Conservation (phyloP, 2,113 vertebrate species). For the Vulpes lagopus region DNA sequence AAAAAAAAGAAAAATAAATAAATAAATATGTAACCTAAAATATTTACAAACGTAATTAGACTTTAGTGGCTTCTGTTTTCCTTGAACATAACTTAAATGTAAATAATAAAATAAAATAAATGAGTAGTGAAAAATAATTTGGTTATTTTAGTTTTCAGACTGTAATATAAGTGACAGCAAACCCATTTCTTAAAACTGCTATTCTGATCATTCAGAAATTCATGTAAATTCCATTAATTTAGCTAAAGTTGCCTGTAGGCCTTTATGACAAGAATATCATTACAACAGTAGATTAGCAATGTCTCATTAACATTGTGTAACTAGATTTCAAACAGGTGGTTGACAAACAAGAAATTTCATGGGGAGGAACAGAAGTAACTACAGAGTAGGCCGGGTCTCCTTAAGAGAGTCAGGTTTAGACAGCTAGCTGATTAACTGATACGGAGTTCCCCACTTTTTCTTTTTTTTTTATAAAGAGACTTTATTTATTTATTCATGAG, state of each 20-base stretch:
- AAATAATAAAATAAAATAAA: neutral
- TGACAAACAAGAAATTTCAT: slow-evolving; percentile 34
- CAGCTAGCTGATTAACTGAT: neutral
- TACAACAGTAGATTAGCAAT: neutral
- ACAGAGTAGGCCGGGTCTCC: neutral
- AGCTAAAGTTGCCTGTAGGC: neutral
- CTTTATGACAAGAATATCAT: slow-evolving; percentile 42
- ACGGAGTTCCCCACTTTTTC: neutral
- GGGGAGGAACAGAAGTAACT: neutral
- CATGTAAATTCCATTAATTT: neutral
- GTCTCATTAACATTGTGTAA: neutral
- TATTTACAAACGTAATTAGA: slow-evolving; percentile 49
- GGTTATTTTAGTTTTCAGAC: neutral
- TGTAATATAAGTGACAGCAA: neutral
- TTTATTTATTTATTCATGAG: too few species aligned
- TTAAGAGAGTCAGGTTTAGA: neutral
- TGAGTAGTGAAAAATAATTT: neutral
- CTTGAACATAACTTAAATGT: neutral
- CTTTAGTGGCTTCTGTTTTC: neutral
- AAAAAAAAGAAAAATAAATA: too few species aligned
- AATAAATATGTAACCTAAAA: slow-evolving; percentile 36
- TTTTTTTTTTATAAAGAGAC: neutral
- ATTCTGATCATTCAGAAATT: slow-evolving; percentile 36
- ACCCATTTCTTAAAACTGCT: neutral
- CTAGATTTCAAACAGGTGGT: slow-evolving; percentile 17